phyloP scores from a whole-genome alignment of 1,140 invertebrate species.

The Drosophila melanica region DNA sequence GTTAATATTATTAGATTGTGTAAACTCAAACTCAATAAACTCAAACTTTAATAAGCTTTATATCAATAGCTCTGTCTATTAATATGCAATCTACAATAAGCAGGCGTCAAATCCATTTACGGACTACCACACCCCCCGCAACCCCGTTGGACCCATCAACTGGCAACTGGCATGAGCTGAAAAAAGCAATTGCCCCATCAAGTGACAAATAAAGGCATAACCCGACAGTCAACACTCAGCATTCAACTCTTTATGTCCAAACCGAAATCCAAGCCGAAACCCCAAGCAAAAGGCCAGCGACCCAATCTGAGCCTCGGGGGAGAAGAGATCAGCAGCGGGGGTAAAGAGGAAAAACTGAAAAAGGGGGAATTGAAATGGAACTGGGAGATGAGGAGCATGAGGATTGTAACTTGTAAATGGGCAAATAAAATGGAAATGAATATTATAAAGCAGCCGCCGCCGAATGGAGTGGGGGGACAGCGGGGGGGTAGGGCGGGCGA shows the following conservation, averaged over 20 bases:
- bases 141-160: neutral
- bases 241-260: constrained; percentile 17
- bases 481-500: neutral
- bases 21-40: constrained; percentile 1
- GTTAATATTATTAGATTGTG: neutral
- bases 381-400: constrained; percentile 19
- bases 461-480: neutral
- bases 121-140: neutral
- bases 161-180: neutral
- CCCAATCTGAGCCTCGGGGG: constrained; percentile 26
- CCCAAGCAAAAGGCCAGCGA: constrained; percentile 37
- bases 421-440: constrained; percentile 81
- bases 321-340: constrained; percentile 4
- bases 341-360: neutral
- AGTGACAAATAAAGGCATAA: constrained; percentile 79
- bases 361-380: neutral
- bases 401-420: constrained; percentile 75
- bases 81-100: constrained; percentile 38
- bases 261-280: constrained; percentile 15
- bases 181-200: constrained; percentile 43
- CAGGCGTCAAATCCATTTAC: constrained; percentile 6
- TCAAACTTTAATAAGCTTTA: constrained; percentile 56
- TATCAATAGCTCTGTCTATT: constrained; percentile 64
- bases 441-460: constrained; percentile 65
- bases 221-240: constrained; percentile 43